Evolutionary conservation across 2,113 vertebrate genomes (phyloP).

Genomic region (Raja brachyura): DNA sequence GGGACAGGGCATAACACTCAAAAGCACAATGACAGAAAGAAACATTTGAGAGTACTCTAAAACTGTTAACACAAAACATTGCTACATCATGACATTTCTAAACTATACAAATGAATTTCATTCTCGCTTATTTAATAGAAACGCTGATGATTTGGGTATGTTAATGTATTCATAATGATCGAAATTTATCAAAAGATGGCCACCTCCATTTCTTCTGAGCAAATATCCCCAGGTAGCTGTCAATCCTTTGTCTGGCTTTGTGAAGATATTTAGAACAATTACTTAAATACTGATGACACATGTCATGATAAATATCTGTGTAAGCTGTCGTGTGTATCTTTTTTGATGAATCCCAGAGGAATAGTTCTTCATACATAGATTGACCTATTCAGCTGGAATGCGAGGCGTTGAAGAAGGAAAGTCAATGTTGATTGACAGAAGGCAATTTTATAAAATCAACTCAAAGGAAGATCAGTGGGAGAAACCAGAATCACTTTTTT

Average conservation of each 20-base stretch:
- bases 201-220: background rate
- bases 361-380: background rate
- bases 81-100: background rate
- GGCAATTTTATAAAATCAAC: background rate
- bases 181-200: conserved; percentile 17
- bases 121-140: background rate
- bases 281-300: background rate
- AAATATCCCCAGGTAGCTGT: conserved; percentile 2
- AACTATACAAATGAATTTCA: background rate
- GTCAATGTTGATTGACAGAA: conserved; percentile 18
- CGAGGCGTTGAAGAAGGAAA: background rate
- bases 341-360: conserved; percentile 12
- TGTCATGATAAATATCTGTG: conserved; percentile 2
- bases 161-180: background rate
- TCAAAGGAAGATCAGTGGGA: background rate
- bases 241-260: conserved; percentile 1
- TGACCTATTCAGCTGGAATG: background rate
- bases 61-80: background rate
- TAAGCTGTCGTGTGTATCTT: background rate
- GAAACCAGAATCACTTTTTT: background rate
- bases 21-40: background rate
- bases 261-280: conserved; percentile 5
- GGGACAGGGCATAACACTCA: too few species aligned
- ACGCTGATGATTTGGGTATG: background rate
- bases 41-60: background rate